Evolutionary conservation across 1,140 invertebrate genomes (phyloP), one percentile per base, ranked within the genome.

Genomic region (Amphibalanus amphitrite): DNA sequence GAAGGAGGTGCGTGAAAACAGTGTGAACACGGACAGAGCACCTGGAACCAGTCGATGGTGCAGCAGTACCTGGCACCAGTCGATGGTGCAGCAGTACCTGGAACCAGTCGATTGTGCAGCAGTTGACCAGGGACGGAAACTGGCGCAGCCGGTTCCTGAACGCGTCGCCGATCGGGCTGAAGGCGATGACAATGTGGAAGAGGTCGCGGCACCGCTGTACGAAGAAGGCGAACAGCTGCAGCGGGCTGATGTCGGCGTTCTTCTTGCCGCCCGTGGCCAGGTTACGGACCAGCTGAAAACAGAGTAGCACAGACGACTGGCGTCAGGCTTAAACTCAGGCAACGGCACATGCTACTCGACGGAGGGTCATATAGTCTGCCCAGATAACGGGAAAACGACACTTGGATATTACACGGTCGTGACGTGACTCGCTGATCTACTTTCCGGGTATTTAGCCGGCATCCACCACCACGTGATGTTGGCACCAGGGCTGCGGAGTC

Each of bases 51-150:
- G 80, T 97, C 92, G 73, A 97, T 95, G 15, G 93, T 96, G 78
- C 93, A n/a, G n/a, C n/a, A n/a, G n/a, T 15, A 38, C 88, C 78
- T 94, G 88, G 79, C 92, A 97, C 92, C 92, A 97, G 80, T 97
- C 92, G 73, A 97, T 95, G 15, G 93, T 96, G 78, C 93, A n/a
- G n/a, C n/a, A n/a, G n/a, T 15, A 38, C 88, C 78, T 94, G 88
- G 79, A 92, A 97, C 92, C 92, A 97, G 80, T 97, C 92, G 73
- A 97, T 95, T 13, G 93, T 96, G 78, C 93, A 96, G 78, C 92
- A 95, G 79, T 94, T 96, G 0, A 96, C 89, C 29, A 97, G 82
- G 25, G 92, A 91, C 0, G 94, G 93, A 82, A 93, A 96, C 70
- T 94, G 83, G 69, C 92, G 82, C 1, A 96, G 80, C 68, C 91